A percentile compares a stretch with the other conserved stretches of the same genome.
Conservation (phyloP, 2,888 invertebrate genomes). For the Trimorus sp. region DNA sequence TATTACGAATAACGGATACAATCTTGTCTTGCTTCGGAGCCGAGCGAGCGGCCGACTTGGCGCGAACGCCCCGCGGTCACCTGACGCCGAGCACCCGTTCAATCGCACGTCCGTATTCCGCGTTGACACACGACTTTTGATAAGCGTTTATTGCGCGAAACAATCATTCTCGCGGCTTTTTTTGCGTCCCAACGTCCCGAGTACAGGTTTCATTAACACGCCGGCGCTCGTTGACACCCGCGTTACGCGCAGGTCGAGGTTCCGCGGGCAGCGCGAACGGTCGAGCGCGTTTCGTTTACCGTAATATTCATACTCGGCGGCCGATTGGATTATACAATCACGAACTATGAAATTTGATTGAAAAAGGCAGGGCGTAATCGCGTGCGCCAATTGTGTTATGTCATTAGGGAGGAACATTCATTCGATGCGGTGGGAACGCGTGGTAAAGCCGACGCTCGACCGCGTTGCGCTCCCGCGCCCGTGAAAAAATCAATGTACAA, state of each 20-base stretch:
- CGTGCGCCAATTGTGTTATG: background rate
- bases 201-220: slow-evolving; percentile 31
- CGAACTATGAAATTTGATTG: slow-evolving; percentile 29
- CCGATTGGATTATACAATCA: slow-evolving; percentile 33
- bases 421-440: background rate
- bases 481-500: slow-evolving; percentile 72
- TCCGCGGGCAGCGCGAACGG: slow-evolving; percentile 24
- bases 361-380: slow-evolving; percentile 17
- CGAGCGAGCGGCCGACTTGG: slow-evolving; percentile 16
- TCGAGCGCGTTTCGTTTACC: slow-evolving; percentile 20
- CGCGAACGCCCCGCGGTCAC: slow-evolving; percentile 1
- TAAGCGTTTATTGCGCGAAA: slow-evolving; percentile 25
- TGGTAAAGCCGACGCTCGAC: slow-evolving; percentile 12
- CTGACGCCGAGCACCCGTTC: background rate
- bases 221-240: background rate
- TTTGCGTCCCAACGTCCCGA: slow-evolving; percentile 8
- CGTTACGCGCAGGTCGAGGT: slow-evolving; percentile 9
- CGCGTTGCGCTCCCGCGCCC: slow-evolving; percentile 40
- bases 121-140: slow-evolving; percentile 29
- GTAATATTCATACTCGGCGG: slow-evolving; percentile 34
- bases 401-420: background rate
- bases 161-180: slow-evolving; percentile 9
- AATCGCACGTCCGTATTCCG: slow-evolving; percentile 3
- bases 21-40: slow-evolving; percentile 47
- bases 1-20: slow-evolving; percentile 30